Percentiles rank a stretch among this genome's conserved stretches.
These are phyloP conservation scores for Rhabdophis nuchalis DNA, from an alignment of 2,797 vertebrate species.

Conservation along the genomic window DNA sequence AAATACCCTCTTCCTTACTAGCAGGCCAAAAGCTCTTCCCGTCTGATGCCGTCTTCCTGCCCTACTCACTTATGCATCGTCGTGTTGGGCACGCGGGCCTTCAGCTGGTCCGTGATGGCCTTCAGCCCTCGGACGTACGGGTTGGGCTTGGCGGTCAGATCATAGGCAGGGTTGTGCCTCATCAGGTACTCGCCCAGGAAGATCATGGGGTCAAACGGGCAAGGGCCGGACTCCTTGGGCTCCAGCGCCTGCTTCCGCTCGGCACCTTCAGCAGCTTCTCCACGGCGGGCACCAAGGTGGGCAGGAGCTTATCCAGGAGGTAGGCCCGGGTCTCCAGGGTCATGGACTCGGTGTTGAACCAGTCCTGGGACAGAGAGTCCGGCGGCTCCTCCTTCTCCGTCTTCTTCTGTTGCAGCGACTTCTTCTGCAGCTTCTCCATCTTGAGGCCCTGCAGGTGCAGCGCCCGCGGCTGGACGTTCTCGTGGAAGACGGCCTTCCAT, in stretches of 20 bases:
- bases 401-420: constrained; percentile 59
- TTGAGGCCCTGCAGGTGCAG: constrained; percentile 63
- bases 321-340: constrained; percentile 62
- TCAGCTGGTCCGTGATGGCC: constrained; percentile 61
- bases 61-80: constrained; percentile 64
- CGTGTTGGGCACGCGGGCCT: constrained; percentile 53
- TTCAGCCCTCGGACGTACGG: constrained; percentile 68
- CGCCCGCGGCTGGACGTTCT: constrained; percentile 66
- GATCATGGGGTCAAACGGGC: constrained; percentile 50
- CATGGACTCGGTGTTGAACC: constrained; percentile 62
- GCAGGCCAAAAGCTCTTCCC: no score
- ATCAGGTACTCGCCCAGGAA: constrained; percentile 82
- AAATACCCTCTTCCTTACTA: neutral
- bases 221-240: neutral
- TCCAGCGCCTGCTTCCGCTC: constrained; percentile 64
- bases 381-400: constrained; percentile 38
- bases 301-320: constrained; percentile 73
- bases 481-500: constrained; percentile 63
- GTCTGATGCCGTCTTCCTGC: neutral
- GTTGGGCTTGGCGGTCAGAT: constrained; percentile 37
- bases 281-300: constrained; percentile 68
- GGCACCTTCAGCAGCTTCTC: constrained; percentile 65
- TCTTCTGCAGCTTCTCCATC: constrained; percentile 36
- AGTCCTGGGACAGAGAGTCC: constrained; percentile 67
- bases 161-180: constrained; percentile 68